A percentile compares a stretch with the other conserved stretches of the same genome.
Conservation (phyloP, 2,888 invertebrate species). For the Periphyllus acericola region DNA sequence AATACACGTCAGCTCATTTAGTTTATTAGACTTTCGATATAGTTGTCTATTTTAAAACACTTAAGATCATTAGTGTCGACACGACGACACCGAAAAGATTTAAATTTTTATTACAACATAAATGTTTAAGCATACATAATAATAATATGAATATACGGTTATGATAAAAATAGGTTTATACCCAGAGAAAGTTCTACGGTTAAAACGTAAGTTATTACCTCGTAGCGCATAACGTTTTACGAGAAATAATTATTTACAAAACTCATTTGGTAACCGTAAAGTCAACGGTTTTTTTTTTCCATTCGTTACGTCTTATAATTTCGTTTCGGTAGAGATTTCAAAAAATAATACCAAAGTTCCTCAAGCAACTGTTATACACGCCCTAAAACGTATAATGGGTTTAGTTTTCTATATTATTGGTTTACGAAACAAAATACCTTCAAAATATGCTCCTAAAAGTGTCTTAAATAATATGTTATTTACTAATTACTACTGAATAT, state of each 20-base stretch:
- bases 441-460: too few relatives aligned
- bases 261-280: not conserved
- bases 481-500: too few relatives aligned
- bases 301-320: too few relatives aligned
- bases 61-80: constrained; percentile 17
- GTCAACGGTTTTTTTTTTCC: not conserved
- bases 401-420: too few relatives aligned
- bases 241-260: not conserved
- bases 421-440: too few relatives aligned
- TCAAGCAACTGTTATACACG: too few relatives aligned
- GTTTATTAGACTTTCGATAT: not conserved
- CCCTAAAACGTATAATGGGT: too few relatives aligned
- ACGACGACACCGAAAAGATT: constrained; percentile 37
- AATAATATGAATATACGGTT: constrained; percentile 2
- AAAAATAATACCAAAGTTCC: too few relatives aligned
- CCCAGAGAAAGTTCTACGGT: not conserved
- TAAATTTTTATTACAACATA: constrained; percentile 24
- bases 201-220: not conserved
- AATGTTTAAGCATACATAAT: not conserved
- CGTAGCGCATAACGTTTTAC: not conserved
- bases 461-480: too few relatives aligned
- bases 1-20: not conserved
- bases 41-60: constrained; percentile 33
- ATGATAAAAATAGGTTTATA: constrained; percentile 24
- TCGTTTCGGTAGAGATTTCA: too few relatives aligned